phyloP scores from a whole-genome alignment of 2,113 vertebrate species.

The Motacilla tschutschensis region DNA sequence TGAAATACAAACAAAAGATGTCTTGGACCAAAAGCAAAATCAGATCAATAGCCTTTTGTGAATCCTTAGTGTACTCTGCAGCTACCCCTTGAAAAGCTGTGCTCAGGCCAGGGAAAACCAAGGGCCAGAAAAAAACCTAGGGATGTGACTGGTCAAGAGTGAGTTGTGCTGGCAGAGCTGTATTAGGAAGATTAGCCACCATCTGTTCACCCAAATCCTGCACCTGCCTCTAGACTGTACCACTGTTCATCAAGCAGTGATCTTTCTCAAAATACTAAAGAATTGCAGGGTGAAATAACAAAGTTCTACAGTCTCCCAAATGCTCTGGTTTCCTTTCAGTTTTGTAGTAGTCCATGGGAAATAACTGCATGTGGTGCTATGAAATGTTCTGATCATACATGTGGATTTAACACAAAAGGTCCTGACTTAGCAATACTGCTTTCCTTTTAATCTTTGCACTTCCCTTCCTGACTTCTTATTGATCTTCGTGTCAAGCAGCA shows the following conservation, averaged over 20 bases:
- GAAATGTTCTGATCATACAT: background rate
- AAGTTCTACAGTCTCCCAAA: background rate
- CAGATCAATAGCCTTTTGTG: constrained; percentile 14
- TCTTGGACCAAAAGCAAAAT: constrained; percentile 7
- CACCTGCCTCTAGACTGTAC: constrained; percentile 30
- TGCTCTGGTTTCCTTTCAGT: background rate
- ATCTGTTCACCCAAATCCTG: constrained; percentile 54
- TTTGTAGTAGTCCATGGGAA: background rate
- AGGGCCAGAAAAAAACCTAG: background rate
- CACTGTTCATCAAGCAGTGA: background rate
- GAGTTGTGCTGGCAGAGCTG: constrained; percentile 32
- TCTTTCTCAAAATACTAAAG: constrained; percentile 17
- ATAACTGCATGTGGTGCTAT: background rate
- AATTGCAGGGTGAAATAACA: background rate
- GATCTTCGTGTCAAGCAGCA: background rate
- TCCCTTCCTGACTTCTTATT: background rate
- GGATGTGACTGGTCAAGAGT: constrained; percentile 17
- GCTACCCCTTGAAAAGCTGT: background rate
- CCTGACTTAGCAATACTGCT: background rate
- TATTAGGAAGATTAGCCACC: constrained; percentile 42
- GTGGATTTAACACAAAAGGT: background rate
- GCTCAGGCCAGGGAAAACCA: background rate
- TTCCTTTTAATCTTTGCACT: background rate
- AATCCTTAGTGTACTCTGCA: background rate
- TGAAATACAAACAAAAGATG: background rate